Percentiles rank a stretch among this genome's conserved stretches.
phyloP scores from a whole-genome alignment of 2,113 vertebrate species.

The Sorex araneus region DNA sequence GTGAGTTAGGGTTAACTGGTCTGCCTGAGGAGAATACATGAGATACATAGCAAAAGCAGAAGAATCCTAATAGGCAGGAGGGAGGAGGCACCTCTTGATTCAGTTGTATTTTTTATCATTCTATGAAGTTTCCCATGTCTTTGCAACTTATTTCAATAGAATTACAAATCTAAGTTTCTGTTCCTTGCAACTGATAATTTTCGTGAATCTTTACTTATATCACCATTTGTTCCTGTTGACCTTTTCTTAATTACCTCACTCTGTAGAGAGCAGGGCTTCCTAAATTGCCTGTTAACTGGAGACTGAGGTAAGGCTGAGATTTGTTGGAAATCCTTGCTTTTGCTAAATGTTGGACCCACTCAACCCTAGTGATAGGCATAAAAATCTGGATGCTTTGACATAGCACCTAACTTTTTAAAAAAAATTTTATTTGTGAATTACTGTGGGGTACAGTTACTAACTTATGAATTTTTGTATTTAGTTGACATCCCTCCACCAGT shows the following conservation, averaged over 20 bases:
- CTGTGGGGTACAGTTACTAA: no score
- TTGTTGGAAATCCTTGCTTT: neutral
- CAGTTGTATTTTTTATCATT: neutral
- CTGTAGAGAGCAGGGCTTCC: neutral
- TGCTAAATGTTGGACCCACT: neutral
- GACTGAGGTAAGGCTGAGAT: neutral
- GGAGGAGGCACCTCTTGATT: neutral
- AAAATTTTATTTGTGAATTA: no score
- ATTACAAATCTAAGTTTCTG: neutral
- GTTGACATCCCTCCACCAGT: no score
- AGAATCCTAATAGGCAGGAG: neutral
- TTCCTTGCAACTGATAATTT: neutral
- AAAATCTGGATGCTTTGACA: neutral
- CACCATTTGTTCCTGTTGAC: neutral
- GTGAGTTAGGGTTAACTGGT: neutral
- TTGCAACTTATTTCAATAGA: neutral
- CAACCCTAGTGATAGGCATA: neutral
- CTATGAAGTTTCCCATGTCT: neutral
- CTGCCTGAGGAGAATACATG: neutral
- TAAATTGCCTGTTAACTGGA: neutral
- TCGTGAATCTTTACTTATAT: neutral
- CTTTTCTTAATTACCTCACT: neutral
- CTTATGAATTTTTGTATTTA: no score
- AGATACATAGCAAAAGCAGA: neutral
- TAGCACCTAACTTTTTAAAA: no score